phyloP scores from a whole-genome alignment of 2,888 invertebrate species.

The Polydrusus pterygomalis region DNA sequence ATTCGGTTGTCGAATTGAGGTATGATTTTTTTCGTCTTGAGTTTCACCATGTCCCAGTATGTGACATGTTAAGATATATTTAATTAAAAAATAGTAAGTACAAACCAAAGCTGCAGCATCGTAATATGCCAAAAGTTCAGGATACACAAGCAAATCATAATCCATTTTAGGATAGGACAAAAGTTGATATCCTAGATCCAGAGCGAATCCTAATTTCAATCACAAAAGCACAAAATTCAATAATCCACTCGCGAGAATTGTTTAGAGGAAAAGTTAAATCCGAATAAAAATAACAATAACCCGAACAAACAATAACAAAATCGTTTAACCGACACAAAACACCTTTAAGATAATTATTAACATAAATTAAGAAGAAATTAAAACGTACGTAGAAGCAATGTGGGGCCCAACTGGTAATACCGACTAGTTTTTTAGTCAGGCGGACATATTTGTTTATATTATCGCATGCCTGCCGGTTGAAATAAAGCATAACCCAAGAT shows the following conservation, averaged over 20 bases:
- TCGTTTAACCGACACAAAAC: conserved; percentile 17
- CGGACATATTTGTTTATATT: conserved; percentile 71
- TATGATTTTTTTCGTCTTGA: no score
- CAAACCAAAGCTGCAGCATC: conserved; percentile 71
- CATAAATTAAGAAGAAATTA: conserved; percentile 46
- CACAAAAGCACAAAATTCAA: conserved; percentile 14
- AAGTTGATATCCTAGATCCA: conserved; percentile 25
- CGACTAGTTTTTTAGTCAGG: conserved; percentile 64
- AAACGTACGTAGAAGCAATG: conserved; percentile 59
- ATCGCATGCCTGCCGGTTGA: conserved; percentile 65
- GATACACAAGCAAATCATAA: conserved; percentile 80
- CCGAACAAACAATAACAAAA: no score
- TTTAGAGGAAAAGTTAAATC: not conserved
- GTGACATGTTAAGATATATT: not conserved
- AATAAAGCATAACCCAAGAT: conserved; percentile 67
- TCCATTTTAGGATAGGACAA: conserved; percentile 71
- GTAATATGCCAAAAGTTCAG: conserved; percentile 79
- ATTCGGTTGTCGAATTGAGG: no score
- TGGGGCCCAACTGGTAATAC: conserved; percentile 64
- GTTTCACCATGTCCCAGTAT: no score
- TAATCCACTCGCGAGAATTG: not conserved
- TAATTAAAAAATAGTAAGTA: conserved; percentile 20
- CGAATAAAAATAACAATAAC: no score
- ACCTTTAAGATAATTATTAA: conserved; percentile 28
- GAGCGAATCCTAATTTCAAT: not conserved